These are phyloP conservation scores for Python bivittatus DNA, from an alignment of 2,113 vertebrate genomes.

Conservation along the genomic window DNA sequence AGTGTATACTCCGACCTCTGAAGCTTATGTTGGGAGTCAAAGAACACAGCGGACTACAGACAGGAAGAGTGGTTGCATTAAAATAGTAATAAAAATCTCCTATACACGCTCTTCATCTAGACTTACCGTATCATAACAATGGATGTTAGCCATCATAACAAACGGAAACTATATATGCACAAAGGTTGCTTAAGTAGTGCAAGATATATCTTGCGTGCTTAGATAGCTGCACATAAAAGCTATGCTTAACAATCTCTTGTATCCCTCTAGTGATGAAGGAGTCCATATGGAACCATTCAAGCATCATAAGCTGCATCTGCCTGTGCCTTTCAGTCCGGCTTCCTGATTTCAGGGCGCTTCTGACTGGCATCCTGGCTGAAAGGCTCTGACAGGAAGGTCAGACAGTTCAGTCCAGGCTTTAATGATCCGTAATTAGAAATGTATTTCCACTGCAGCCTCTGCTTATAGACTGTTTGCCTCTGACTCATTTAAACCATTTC, in stretches of 20 bases:
- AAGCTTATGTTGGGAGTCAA: not conserved
- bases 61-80: not conserved
- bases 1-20: not conserved
- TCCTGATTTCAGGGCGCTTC: slow-evolving; percentile 6
- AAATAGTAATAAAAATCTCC: not conserved
- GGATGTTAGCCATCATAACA: not conserved
- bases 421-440: slow-evolving; percentile 56
- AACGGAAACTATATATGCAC: not conserved
- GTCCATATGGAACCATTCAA: not conserved
- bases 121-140: not conserved
- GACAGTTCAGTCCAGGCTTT: not conserved
- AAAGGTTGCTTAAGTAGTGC: not conserved
- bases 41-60: not conserved
- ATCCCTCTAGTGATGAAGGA: not conserved
- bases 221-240: not conserved
- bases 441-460: slow-evolving; percentile 48
- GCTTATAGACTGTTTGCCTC: slow-evolving; percentile 20
- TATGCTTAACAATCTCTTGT: not conserved
- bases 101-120: not conserved
- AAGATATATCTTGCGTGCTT: not conserved
- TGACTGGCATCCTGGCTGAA: slow-evolving; percentile 40
- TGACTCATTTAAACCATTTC: slow-evolving; percentile 54
- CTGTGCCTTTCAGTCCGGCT: not conserved
- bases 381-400: slow-evolving; percentile 48
- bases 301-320: not conserved